Evolutionary conservation across 2,888 invertebrate species (phyloP), one percentile per base, ranked within the genome.

Genomic region (Aquatica leii): DNA sequence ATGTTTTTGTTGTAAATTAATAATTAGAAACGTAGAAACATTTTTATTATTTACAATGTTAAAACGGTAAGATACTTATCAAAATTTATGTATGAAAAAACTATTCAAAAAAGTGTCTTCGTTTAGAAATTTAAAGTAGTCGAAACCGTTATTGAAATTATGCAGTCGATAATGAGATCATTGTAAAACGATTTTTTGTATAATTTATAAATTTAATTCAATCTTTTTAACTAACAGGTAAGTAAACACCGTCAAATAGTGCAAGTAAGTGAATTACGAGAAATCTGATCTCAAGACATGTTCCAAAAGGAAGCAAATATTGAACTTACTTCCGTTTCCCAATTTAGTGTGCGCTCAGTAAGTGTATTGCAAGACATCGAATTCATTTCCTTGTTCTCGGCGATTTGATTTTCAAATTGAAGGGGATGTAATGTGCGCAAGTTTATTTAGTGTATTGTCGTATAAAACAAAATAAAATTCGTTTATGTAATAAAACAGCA

Each of bases 261-360:
- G 54, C 35, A 58, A 18, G 53, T 59, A 67, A 62, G 64, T 62
- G 67, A 64, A 66, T 66, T 68, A 62, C 59, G 53, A 61, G 57
- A 56, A 68, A 68, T 64, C 64, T 52, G 64, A 66, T 66, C 64
- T 53, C 56, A 59, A 54, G 60, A 48, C 61, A 53, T 61, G 53
- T 60, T 64, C 46, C 34, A 41, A 58, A 58, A 34, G 62, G 64
- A 64, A 68, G 64, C 64, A 68, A 66, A 68, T 68, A 64, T 66
- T 53, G 64, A 62, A 59, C 57, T 41, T 46, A 31, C 62, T 65
- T 65, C 59, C 62, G 55, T 41, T 46, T 49, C 40, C 34, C 51
- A 51, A 54, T 58, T 61, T 55, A 62, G 18, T 62, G 52, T 40
- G 35, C 50, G 37, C 34, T 20, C 37, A 17, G 46, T 37, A 58